Evolutionary conservation across 2,113 vertebrate genomes (phyloP), one percentile per base, ranked within the genome.

Genomic region (Syngnathus floridae): DNA sequence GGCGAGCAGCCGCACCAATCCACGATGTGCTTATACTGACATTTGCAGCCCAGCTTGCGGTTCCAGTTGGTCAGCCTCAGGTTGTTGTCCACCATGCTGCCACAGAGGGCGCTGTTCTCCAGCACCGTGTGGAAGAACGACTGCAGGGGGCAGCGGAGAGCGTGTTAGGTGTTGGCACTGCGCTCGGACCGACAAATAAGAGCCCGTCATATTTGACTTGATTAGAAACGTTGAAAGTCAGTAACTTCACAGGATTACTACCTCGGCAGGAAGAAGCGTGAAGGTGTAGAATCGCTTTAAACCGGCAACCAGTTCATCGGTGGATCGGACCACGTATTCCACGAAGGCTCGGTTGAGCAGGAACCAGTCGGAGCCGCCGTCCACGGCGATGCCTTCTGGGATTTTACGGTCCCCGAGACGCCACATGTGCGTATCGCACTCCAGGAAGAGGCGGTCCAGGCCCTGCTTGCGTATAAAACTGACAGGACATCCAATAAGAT

Each of bases 381-480:
- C 97, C 0, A 99, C 95, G 0, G 93, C 76, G 0, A 99, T 91
- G 76, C 96, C 95, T 57, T 99, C 95, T 0, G 97, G 97, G 85
- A 99, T 99, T 76, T 91, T 93, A 17, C 97, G 88, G 86, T 99
- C 96, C 0, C 97, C 96, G 3, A 99, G 91, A 21, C 97, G 94
- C 97, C 97, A 99, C 97, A 99, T 99, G 89, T 98, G 97, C 0
- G 94, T 94, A 5, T 99, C 96, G 0, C 97, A 99, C 84, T 99
- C 96, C 59, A 93, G 92, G 90, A 99, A 99, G 13, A 99, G 93
- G 16, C 97, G 89, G 72, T 99, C 97, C 81, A 99, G 88, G 10
- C 97, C 97, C 69, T 99, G 97, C 21, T 99, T 99, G 7, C 96
- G 91, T 82, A 99, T 98, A 80, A 99, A 99, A 21, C 97, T 99